Base-by-base conservation (phyloP, 2,113 vertebrate species). In the Dicerorhinus sumatrensis region DNA sequence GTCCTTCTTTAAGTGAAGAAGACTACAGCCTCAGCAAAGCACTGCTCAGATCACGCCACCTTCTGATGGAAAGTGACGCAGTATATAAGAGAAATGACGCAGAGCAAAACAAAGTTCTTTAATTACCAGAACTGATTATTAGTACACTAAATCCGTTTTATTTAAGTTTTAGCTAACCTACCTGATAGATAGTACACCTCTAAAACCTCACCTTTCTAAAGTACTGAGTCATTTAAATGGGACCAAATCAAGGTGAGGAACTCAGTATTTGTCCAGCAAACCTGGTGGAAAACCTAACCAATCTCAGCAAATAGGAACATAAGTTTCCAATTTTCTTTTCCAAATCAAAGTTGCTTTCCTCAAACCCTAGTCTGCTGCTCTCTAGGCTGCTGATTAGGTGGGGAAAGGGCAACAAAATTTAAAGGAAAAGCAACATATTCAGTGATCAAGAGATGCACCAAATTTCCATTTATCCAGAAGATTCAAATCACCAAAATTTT, bases 321-420 rank as follows among this genome's bases (percentile, higher is more conserved):
- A 65, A 51, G 36, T 90, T 97, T 80, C 58, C 33, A 81, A 91
- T 87, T 88, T 95, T 95, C 72, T 63, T 95, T 85, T 56, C 67
- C 73, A 86, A 93, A 87, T 86, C n/a, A 92, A 20, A 96, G 27
- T 70, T 60, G 54, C 25, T 96, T 72, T 82, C 82, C 31, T 97
- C 60, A 77, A 80, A 48, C 33, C 20, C 54, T 42, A 29, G 51
- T 96, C 69, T 90, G 18, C 25, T 95, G 36, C 51, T 83, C 58
- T 83, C 56, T 31, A 65, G 42, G 12, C 23, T 94, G 93, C 95
- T 86, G n/a, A 95, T 92, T 77, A 81, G 69, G 33, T 72, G 9
- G 51, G 20, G 67, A 92, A 88, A 72, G 46, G 36, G 36, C 31
- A 46, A 36, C 10, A 76, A 72, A 84, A 84, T 25, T 92, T 46